These are phyloP conservation scores for Mormyrops attenuatus DNA, from an alignment of 2,797 vertebrate genomes.

Conservation along the genomic window DNA sequence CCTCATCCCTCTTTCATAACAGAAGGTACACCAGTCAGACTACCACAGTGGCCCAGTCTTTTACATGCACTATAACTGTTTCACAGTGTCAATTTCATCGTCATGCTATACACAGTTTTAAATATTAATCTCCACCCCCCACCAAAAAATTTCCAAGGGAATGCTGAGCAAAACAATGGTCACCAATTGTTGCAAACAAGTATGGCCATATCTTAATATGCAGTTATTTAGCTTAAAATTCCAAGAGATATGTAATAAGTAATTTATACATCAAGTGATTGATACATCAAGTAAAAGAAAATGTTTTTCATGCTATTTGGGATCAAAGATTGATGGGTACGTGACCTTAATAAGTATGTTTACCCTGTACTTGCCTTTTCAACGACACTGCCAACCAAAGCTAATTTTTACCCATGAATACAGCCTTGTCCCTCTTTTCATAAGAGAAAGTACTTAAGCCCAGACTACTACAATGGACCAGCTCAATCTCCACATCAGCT, in stretches of 20 bases:
- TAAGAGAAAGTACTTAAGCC: neutral
- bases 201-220: neutral
- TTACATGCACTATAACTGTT: neutral
- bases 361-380: neutral
- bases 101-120: neutral
- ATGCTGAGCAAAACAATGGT: neutral
- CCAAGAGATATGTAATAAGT: neutral
- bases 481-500: neutral
- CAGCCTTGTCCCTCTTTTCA: neutral
- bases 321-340: neutral
- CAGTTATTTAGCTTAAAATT: neutral
- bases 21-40: neutral
- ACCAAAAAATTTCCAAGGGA: neutral
- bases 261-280: neutral
- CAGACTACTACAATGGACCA: neutral
- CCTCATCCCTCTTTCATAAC: neutral
- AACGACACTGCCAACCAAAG: neutral
- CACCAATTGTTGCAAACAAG: neutral
- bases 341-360: neutral
- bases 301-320: neutral
- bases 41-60: neutral
- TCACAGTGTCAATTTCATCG: neutral
- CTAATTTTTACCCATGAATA: neutral
- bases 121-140: neutral
- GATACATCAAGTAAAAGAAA: neutral